A percentile compares a stretch with the other conserved stretches of the same genome.
These are phyloP conservation scores for Premnoplex brunnescens DNA, from an alignment of 2,797 vertebrate genomes.

Conservation along the genomic window DNA sequence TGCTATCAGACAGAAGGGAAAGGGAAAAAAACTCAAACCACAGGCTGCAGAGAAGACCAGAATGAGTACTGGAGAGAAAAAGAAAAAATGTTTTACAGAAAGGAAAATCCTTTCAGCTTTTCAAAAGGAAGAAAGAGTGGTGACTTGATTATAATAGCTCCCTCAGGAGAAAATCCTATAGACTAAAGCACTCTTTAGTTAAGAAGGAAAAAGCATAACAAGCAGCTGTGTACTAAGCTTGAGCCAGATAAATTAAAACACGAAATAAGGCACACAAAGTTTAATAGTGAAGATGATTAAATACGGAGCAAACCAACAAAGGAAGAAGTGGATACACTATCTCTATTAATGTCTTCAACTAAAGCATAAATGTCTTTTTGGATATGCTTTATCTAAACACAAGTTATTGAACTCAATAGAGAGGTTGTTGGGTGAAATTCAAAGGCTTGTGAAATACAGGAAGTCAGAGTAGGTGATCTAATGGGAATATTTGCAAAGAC, in stretches of 20 bases:
- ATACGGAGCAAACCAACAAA: constrained; percentile 38
- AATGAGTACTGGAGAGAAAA: not conserved
- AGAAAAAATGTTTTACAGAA: constrained; percentile 1
- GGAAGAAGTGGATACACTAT: constrained; percentile 13
- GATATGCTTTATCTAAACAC: constrained; percentile 55
- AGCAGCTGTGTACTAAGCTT: constrained; percentile 7
- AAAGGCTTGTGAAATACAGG: constrained; percentile 62
- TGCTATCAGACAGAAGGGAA: not conserved
- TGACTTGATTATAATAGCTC: constrained; percentile 23
- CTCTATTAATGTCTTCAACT: constrained; percentile 35
- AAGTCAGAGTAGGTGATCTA: constrained; percentile 54
- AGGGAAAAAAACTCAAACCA: not conserved
- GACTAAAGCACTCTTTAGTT: constrained; percentile 18
- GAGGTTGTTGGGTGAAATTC: constrained; percentile 45
- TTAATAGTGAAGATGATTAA: constrained; percentile 49
- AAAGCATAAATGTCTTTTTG: constrained; percentile 49
- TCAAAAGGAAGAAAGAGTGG: constrained; percentile 16
- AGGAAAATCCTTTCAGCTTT: constrained; percentile 24
- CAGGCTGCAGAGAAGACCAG: not conserved
- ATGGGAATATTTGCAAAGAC: constrained; percentile 60
- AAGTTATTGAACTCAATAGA: constrained; percentile 45
- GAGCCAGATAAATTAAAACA: constrained; percentile 35
- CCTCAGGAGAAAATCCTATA: constrained; percentile 56
- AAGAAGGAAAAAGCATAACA: constrained; percentile 32
- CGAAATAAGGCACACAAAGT: constrained; percentile 37